Evolutionary conservation across 2,888 invertebrate genomes (phyloP).

Genomic region (Lacanobia oleracea): DNA sequence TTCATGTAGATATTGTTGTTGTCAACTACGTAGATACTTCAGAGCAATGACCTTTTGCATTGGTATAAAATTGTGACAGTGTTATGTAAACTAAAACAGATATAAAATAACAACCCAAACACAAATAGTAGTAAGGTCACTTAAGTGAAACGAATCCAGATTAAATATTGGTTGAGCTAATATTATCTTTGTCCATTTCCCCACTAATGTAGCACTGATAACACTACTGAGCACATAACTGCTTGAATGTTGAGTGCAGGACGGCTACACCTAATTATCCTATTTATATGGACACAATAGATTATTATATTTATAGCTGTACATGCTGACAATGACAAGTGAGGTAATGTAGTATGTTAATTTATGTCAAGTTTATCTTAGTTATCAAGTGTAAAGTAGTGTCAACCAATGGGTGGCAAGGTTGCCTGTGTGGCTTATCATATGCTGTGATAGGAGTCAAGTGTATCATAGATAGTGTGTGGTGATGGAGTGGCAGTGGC

Average conservation of each 20-base stretch:
- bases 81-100: slow-evolving; percentile 58
- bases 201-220: slow-evolving; percentile 54
- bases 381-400: slow-evolving; percentile 80
- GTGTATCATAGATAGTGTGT: slow-evolving; percentile 74
- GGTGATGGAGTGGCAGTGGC: slow-evolving; percentile 94
- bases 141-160: slow-evolving; percentile 37
- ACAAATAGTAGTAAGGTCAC: slow-evolving; percentile 36
- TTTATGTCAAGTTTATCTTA: slow-evolving; percentile 87
- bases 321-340: slow-evolving; percentile 84
- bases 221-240: slow-evolving; percentile 44
- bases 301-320: slow-evolving; percentile 78
- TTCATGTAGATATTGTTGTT: slow-evolving; percentile 39
- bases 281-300: slow-evolving; percentile 65
- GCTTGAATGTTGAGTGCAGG: slow-evolving; percentile 47
- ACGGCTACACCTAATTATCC: slow-evolving; percentile 55
- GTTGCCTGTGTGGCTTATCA: slow-evolving; percentile 77
- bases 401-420: slow-evolving; percentile 82
- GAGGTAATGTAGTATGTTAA: slow-evolving; percentile 85
- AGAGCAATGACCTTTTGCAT: slow-evolving; percentile 46
- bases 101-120: slow-evolving; percentile 38
- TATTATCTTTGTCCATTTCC: slow-evolving; percentile 51
- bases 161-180: slow-evolving; percentile 57
- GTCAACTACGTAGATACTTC: slow-evolving; percentile 21
- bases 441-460: slow-evolving; percentile 75
- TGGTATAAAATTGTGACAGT: slow-evolving; percentile 31